A percentile compares a stretch with the other conserved stretches of the same genome.
Conservation (phyloP, 2,113 vertebrate species). For the Ciconia maguari region DNA sequence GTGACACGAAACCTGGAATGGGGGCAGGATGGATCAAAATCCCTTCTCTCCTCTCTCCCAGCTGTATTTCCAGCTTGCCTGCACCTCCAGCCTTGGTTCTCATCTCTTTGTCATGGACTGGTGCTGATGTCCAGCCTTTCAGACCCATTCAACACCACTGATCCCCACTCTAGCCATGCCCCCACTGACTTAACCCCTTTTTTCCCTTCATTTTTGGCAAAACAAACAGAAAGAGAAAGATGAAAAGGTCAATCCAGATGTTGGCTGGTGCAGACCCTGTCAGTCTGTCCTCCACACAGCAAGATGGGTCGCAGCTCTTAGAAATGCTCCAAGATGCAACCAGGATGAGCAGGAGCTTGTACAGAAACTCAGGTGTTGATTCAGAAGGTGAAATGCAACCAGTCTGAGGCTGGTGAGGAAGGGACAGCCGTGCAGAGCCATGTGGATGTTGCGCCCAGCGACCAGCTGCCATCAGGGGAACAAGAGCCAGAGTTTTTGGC, state of each 20-base stretch:
- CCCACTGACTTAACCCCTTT: background rate
- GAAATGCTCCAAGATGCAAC: background rate
- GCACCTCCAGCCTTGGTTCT: accelerated
- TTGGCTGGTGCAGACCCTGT: background rate
- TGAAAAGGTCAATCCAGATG: background rate
- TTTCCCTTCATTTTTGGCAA: background rate
- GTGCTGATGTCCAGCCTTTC: background rate
- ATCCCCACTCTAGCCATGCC: too few species aligned
- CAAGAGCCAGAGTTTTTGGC: background rate
- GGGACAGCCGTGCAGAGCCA: background rate
- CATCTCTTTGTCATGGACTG: background rate
- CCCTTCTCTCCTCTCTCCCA: background rate
- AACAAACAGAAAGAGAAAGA: background rate
- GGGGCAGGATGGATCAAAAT: background rate
- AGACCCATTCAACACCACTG: background rate
- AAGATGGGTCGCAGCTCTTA: background rate
- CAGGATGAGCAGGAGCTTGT: background rate
- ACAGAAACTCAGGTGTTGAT: background rate
- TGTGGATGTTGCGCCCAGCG: background rate
- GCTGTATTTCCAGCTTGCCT: background rate
- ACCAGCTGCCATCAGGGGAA: background rate
- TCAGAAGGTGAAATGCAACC: background rate
- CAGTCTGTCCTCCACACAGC: background rate
- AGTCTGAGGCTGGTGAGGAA: background rate
- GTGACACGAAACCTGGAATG: constrained; percentile 86